Evolutionary conservation across 2,797 vertebrate genomes (phyloP), one percentile per base, ranked within the genome.

Genomic region (Trichosurus vulpecula): DNA sequence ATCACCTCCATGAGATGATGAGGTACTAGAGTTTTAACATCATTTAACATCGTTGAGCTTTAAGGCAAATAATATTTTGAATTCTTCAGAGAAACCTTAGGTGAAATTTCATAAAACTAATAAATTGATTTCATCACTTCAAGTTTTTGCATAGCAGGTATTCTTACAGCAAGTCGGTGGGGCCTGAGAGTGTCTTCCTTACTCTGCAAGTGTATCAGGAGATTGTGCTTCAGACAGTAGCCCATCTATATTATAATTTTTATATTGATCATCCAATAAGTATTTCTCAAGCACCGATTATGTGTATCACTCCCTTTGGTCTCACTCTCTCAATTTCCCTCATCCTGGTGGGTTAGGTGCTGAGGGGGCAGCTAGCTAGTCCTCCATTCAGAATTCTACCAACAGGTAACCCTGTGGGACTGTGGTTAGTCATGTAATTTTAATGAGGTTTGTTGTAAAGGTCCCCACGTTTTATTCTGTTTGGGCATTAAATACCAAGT

Each of bases 101-200:
- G 54, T 53, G 93, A 92, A 89, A 93, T 95, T 54, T 81, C 94
- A 90, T 91, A 14, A n/a, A 74, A 47, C 54, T 30, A 53, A 89
- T 91, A n/a, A 93, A 54, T 94, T 16, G 35, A 58, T 47, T 53
- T 41, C 66, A 81, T 53, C 56, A 58, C 6, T 95, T 94, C 92
- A 94, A 89, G 30, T 66, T 92, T 66, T 89, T 93, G 55, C 61
- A 41, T 41, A 52, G 81, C 12, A 57, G 54, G 94, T 41, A 87
- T 93, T 30, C 54, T 74, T 54, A 54, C 94, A 95, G 56, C 27
- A 29, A 22, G 47, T 27, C 41, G 87, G 25, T 47, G 66, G 66
- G 11, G 10, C 25, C 29, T 51, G 41, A 51, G 41, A 47, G 58
- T 1, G 1, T 47, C 47, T 81, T 81, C 41, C 74, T 47, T 81